Evolutionary conservation across 2,797 vertebrate species (phyloP), one percentile per base, ranked within the genome.

Genomic region (Anguilla pacifica): DNA sequence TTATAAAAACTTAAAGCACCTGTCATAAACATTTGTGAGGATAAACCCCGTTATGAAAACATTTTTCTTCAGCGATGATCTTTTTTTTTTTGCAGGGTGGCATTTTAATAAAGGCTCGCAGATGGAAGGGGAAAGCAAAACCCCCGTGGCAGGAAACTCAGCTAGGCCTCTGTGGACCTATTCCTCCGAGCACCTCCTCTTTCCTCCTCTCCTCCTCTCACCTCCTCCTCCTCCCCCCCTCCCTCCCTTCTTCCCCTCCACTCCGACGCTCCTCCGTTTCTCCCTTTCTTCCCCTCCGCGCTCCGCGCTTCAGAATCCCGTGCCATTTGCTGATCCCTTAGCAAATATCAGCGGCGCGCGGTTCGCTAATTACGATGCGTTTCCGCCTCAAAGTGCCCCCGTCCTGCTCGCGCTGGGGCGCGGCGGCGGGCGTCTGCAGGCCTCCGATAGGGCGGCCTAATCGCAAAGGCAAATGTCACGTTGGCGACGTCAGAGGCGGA

Each of bases 341-440:
- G 89, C 86, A 91, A 90, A 91, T 91, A 91, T 91, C 89, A 84
- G 64, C 87, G 84, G 87, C 74, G 88, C 85, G 88, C 86, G 83
- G 89, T 49, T 51, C 79, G 59, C 88, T 92, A 90, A 89, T 92
- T 90, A 89, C 88, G 79, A 86, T 88, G 88, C 84, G 88, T 91
- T 92, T 77, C 90, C 88, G 87, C 87, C 88, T 88, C 87, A 87
- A 89, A 90, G 87, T 88, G 89, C 88, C 72, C 7, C 72, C 7
- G 67, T 85, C 51, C 31, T 85, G 28, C 43, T 59, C 61, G 81
- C 61, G 49, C 59, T 35, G 85, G 88, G 87, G 88, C 39, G 31
- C 31, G 31, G 87, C 43, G 49, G 82, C 31, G 51, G 31, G 55
- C 39, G 53, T 92, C 87, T 90, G 90, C 83, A 61, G 86, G 59